Base-by-base conservation (phyloP, 2,113 vertebrate species). In the Polyodon spathula region DNA sequence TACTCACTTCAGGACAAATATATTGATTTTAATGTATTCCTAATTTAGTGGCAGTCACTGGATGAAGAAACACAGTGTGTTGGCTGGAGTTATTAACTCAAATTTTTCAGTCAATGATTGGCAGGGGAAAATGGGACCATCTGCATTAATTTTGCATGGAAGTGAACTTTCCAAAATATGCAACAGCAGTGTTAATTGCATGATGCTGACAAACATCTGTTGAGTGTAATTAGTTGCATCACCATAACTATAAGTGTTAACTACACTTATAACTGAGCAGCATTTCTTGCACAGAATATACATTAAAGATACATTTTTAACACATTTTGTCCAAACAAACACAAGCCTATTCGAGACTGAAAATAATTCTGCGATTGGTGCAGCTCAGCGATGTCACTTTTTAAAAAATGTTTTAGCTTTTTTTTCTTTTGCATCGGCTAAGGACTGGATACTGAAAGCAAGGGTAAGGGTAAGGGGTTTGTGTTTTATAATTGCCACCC, bases 21-120 rank as follows among this genome's bases (percentile, higher is more conserved):
- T 80, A 88, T 86, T 83, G 86, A 88, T 88, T 86, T 82, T 78
- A 85, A 87, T 88, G 80, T 87, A 84, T 84, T 84, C 84, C 82
- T 85, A 83, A 87, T 83, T 84, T 84, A 84, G 80, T 87, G 85
- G 86, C 84, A 80, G 84, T 84, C 87, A 84, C 79, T 78, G 78
- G 79, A 82, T 83, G 76, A 81, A 72, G 77, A 75, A 74, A 72
- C 65, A 83, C 70, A 81, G 75, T 72, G 71, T 72, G 73, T 79
- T 76, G 80, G 73, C 80, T 81, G 78, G 81, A 81, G 84, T 84
- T 85, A 85, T 86, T 83, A 83, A 83, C 82, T 3, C n/a, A n/a
- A 74, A 81, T 85, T 84, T 73, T 83, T 46, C 44, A 87, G 82
- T 80, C 78, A 83, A 84, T 85, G 81, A 84, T 82, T 82, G 78